phyloP scores from a whole-genome alignment of 2,888 invertebrate species.

The Eretmocerus hayati region DNA sequence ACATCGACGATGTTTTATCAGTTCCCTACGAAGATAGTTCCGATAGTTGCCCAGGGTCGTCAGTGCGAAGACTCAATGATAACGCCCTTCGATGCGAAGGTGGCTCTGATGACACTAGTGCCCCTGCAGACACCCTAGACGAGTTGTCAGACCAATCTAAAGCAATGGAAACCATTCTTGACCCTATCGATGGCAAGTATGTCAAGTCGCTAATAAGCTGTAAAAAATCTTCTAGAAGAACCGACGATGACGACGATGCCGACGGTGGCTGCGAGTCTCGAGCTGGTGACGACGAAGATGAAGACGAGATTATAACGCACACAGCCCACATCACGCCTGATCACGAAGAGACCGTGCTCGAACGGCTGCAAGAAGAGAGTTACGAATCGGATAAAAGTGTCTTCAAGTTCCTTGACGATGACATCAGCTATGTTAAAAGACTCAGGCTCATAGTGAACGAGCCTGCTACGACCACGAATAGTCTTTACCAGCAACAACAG shows the following conservation, averaged over 20 bases:
- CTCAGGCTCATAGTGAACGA: constrained; percentile 18
- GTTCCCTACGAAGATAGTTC: constrained; percentile 17
- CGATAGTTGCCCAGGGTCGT: constrained; percentile 11
- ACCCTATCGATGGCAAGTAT: constrained; percentile 42
- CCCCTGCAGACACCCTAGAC: constrained; percentile 2
- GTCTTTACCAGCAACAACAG: constrained; percentile 9
- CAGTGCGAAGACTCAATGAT: constrained; percentile 7
- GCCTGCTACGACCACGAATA: not conserved
- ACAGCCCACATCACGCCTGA: constrained; percentile 1
- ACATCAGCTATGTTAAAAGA: constrained; percentile 20
- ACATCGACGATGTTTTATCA: constrained; percentile 16
- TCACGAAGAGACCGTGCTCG: constrained; percentile 12
- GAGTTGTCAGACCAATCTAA: constrained; percentile 12
- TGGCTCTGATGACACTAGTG: not conserved
- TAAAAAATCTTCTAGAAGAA: constrained; percentile 36
- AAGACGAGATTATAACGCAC: not conserved
- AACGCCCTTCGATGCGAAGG: not conserved
- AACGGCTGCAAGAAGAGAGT: not conserved
- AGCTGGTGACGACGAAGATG: not conserved
- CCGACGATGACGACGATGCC: constrained; percentile 22
- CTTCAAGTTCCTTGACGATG: constrained; percentile 16
- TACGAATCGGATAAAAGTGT: constrained; percentile 11
- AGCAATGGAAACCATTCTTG: constrained; percentile 22
- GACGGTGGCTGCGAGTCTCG: constrained; percentile 11
- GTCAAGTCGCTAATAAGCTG: constrained; percentile 39